A percentile compares a stretch with the other conserved stretches of the same genome.
These are phyloP conservation scores for Pantherophis alleghaniensis DNA, from an alignment of 2,797 vertebrate species.

Conservation along the genomic window DNA sequence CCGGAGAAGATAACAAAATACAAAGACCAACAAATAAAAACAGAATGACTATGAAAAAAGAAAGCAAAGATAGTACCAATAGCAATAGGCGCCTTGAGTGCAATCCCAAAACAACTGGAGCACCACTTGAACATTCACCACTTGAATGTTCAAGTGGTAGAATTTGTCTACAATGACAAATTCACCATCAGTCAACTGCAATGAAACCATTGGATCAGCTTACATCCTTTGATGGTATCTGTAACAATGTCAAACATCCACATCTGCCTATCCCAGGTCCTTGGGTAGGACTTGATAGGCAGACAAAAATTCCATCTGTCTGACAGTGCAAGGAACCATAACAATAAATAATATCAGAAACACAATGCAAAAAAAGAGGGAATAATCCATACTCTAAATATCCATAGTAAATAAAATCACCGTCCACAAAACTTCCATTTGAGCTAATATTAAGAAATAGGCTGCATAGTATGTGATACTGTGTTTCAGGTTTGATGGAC, in stretches of 20 bases:
- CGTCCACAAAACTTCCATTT: background rate
- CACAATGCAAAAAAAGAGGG: background rate
- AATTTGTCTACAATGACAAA: background rate
- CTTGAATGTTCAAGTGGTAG: too few species aligned
- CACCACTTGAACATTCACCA: background rate
- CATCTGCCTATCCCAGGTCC: background rate
- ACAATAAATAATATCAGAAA: background rate
- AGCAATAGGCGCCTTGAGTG: background rate
- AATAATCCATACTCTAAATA: background rate
- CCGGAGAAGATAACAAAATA: background rate
- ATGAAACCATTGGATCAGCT: background rate
- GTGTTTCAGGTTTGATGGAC: background rate
- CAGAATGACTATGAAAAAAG: background rate
- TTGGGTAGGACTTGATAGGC: background rate
- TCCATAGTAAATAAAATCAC: background rate
- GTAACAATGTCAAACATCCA: background rate
- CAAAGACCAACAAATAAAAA: background rate
- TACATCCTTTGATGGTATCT: background rate
- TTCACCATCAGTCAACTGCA: background rate
- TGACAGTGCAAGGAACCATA: background rate
- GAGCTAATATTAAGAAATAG: background rate
- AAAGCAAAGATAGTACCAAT: background rate
- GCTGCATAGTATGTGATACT: background rate
- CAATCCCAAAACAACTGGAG: background rate
- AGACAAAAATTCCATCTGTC: background rate